Percentiles rank a stretch among this genome's conserved stretches.
phyloP scores from a whole-genome alignment of 2,113 vertebrate genomes.

The Nesogale talazaci region DNA sequence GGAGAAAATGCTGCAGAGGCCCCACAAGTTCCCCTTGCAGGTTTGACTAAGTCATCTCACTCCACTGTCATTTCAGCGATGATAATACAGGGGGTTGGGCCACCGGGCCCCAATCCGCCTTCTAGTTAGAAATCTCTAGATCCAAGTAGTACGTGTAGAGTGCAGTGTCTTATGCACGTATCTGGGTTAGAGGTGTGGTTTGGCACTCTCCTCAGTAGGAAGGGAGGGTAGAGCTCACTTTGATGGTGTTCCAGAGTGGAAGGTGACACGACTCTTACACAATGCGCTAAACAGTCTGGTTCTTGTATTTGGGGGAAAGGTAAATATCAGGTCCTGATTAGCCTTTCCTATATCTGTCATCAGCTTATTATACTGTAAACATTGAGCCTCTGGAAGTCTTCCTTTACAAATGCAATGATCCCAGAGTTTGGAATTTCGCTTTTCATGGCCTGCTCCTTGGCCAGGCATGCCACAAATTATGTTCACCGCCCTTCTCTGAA shows the following conservation, averaged over 20 bases:
- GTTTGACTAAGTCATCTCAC: background rate
- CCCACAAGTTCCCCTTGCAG: background rate
- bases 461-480: conserved; percentile 37
- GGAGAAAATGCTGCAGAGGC: background rate
- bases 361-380: conserved; percentile 69
- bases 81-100: background rate
- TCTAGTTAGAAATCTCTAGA: conserved; percentile 32
- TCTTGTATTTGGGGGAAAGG: conserved; percentile 69
- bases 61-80: background rate
- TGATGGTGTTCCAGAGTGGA: conserved; percentile 81
- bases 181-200: conserved; percentile 66
- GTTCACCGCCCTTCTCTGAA: conserved; percentile 48
- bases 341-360: conserved; percentile 79
- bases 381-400: conserved; percentile 60
- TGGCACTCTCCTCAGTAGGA: conserved; percentile 68
- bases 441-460: conserved; percentile 48
- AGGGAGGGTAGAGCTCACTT: conserved; percentile 80
- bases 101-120: background rate
- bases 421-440: conserved; percentile 58
- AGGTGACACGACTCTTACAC: conserved; percentile 78
- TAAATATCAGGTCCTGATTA: conserved; percentile 78
- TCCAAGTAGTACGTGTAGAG: conserved; percentile 64
- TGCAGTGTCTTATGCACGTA: conserved; percentile 68
- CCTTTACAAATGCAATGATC: conserved; percentile 59
- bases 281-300: conserved; percentile 69